Percentiles rank a stretch among this genome's conserved stretches.
phyloP scores from a whole-genome alignment of 2,888 invertebrate genomes.

The Proisotoma minuta region DNA sequence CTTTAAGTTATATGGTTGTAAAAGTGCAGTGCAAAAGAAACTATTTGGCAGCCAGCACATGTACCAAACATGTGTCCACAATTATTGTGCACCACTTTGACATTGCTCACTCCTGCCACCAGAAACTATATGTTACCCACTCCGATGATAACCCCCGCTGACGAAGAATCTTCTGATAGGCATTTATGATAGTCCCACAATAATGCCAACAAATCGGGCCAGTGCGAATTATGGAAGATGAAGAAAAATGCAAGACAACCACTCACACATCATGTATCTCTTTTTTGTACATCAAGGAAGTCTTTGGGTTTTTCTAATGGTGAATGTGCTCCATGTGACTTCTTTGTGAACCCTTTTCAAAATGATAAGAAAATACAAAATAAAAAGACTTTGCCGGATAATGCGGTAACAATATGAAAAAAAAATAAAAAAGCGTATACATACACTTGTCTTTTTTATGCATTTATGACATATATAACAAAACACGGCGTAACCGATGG shows the following conservation, averaged over 20 bases:
- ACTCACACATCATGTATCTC: slow-evolving; percentile 7
- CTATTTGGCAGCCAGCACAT: slow-evolving; percentile 12
- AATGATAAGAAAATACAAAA: slow-evolving; percentile 30
- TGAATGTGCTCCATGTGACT: slow-evolving; percentile 40
- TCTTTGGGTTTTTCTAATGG: slow-evolving; percentile 25
- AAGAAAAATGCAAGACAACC: no score
- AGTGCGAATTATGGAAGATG: no score
- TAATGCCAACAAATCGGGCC: no score
- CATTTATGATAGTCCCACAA: no score
- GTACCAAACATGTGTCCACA: slow-evolving; percentile 17
- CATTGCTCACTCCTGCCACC: slow-evolving; percentile 12
- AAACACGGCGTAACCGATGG: neutral
- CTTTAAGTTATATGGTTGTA: slow-evolving; percentile 30
- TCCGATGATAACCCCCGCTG: no score
- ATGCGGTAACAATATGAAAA: slow-evolving; percentile 18
- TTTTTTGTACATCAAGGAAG: slow-evolving; percentile 16
- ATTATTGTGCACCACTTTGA: no score
- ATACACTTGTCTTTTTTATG: neutral
- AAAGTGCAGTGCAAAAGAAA: neutral
- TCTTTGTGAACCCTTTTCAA: slow-evolving; percentile 32
- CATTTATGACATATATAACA: neutral
- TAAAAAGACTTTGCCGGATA: slow-evolving; percentile 29
- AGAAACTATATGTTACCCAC: no score
- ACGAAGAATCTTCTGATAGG: no score
- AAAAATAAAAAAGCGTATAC: neutral